Percentiles rank a stretch among this genome's conserved stretches.
phyloP scores from a whole-genome alignment of 2,797 vertebrate species.

The Adelosebastes latens region DNA sequence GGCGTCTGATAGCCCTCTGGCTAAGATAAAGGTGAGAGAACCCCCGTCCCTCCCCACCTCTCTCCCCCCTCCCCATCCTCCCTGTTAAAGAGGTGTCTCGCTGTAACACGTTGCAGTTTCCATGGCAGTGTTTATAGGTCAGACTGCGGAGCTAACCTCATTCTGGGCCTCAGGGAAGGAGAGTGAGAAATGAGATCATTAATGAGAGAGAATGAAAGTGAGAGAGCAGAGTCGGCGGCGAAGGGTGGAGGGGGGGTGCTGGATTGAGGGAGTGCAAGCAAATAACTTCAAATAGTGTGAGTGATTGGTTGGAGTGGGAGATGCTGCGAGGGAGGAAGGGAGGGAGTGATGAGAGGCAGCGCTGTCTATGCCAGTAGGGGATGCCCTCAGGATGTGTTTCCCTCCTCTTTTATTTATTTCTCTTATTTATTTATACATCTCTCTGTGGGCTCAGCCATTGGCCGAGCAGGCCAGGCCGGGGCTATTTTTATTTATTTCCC shows the following conservation, averaged over 20 bases:
- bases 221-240: constrained; percentile 44
- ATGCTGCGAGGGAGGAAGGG: constrained; percentile 38
- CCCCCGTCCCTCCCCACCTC: neutral
- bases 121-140: constrained; percentile 80
- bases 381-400: constrained; percentile 81
- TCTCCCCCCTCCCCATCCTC: neutral
- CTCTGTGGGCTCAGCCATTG: constrained; percentile 63
- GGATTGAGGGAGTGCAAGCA: constrained; percentile 58
- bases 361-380: constrained; percentile 70
- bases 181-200: constrained; percentile 80
- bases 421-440: constrained; percentile 78
- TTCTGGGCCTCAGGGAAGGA: constrained; percentile 73
- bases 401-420: constrained; percentile 80
- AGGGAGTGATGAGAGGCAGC: constrained; percentile 41
- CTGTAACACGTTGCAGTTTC: constrained; percentile 67
- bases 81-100: constrained; percentile 53
- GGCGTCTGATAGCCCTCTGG: constrained; percentile 48
- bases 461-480: constrained; percentile 52
- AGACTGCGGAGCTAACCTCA: constrained; percentile 73
- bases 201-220: constrained; percentile 77
- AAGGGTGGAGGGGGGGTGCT: neutral
- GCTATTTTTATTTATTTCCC: constrained; percentile 64
- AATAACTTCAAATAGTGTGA: constrained; percentile 75
- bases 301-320: constrained; percentile 68
- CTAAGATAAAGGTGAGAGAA: constrained; percentile 63